These are phyloP conservation scores for Drosophila sulfurigaster DNA, from an alignment of 1,140 invertebrate species.

Conservation along the genomic window DNA sequence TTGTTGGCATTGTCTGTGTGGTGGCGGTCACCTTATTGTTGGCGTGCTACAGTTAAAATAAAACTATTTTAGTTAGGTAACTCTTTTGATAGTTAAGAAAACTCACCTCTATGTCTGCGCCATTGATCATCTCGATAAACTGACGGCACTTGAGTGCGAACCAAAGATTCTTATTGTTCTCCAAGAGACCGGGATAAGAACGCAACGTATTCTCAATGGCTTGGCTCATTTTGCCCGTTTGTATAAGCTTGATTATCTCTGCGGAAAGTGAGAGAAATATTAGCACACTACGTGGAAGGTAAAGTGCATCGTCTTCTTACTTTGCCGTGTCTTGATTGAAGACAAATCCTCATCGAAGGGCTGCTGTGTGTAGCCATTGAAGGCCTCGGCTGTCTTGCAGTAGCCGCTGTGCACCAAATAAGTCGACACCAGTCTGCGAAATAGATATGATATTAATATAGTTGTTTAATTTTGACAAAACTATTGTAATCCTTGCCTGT, in stretches of 20 bases:
- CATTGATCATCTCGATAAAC: constrained; percentile 98
- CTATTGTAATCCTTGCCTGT: constrained; percentile 37
- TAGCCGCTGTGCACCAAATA: constrained; percentile 99
- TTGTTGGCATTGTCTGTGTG: constrained; percentile 80
- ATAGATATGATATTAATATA: neutral
- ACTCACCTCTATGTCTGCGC: constrained; percentile 89
- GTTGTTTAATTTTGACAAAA: neutral
- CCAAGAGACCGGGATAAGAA: constrained; percentile 95
- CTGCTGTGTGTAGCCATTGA: constrained; percentile 95
- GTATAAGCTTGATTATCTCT: constrained; percentile 97
- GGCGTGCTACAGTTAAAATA: constrained; percentile 49
- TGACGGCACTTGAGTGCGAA: constrained; percentile 98
- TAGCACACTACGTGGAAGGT: neutral
- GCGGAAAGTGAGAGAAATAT: constrained; percentile 62
- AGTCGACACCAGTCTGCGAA: constrained; percentile 95
- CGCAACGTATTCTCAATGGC: constrained; percentile 95
- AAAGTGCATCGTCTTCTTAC: constrained; percentile 87
- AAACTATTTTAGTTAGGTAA: neutral
- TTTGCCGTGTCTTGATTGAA: constrained; percentile 98
- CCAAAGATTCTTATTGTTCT: constrained; percentile 94
- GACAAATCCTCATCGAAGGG: constrained; percentile 96
- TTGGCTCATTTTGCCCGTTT: constrained; percentile 96
- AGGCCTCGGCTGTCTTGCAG: constrained; percentile 98
- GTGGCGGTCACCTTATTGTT: constrained; percentile 77
- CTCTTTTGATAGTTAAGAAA: neutral